Percentiles rank a stretch among this genome's conserved stretches.
Conservation (phyloP, 2,797 vertebrate genomes). For the Varecia variegata region DNA sequence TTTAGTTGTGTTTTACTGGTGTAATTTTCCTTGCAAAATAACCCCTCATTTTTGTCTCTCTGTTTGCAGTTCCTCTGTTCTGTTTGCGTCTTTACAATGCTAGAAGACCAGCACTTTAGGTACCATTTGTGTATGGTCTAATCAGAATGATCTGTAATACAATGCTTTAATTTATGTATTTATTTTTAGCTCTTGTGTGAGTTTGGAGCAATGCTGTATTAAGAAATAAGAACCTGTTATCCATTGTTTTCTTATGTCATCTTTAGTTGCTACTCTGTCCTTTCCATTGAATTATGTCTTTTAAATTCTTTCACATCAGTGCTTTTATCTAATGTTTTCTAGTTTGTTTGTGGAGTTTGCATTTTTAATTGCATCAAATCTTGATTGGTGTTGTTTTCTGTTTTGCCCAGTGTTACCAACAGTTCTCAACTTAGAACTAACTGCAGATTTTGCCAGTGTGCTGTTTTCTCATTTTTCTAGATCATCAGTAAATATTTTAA, state of each 20-base stretch:
- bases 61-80: neutral
- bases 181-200: neutral
- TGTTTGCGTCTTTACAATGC: neutral
- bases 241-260: conserved; percentile 27
- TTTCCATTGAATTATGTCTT: conserved; percentile 37
- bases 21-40: conserved; percentile 23
- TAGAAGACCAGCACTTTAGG: neutral
- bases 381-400: conserved; percentile 14
- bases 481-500: conserved; percentile 44
- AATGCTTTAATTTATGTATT: neutral
- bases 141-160: neutral
- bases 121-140: neutral
- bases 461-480: conserved; percentile 29
- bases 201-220: neutral
- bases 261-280: neutral
- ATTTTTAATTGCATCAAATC: conserved; percentile 51
- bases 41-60: conserved; percentile 17
- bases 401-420: conserved; percentile 1
- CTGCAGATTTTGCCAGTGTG: conserved; percentile 5
- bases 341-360: conserved; percentile 11
- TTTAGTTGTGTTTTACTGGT: conserved; percentile 29
- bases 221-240: conserved; percentile 45
- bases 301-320: conserved; percentile 49
- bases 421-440: conserved; percentile 47
- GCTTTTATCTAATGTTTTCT: conserved; percentile 31